Evolutionary conservation across 2,797 vertebrate species (phyloP).

Genomic region (Enteromius mattozi): DNA sequence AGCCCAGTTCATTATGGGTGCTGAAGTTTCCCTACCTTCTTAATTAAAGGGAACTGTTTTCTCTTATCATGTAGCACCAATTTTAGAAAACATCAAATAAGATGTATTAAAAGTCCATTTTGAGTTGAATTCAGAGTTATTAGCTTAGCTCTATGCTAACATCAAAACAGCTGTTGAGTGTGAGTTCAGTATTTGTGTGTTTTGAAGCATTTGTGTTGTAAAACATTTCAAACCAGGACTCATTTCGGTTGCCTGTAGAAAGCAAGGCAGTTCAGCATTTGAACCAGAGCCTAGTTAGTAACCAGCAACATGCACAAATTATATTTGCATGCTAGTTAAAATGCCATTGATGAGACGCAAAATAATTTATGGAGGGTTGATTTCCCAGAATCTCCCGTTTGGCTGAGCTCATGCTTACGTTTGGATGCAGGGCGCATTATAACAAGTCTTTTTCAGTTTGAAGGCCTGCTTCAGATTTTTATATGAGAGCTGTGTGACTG

Average conservation of each 20-base stretch:
- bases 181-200: neutral
- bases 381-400: neutral
- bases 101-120: neutral
- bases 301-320: neutral
- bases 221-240: neutral
- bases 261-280: neutral
- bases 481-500: slow-evolving; percentile 31
- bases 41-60: neutral
- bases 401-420: neutral
- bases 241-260: neutral
- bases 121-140: neutral
- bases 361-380: neutral
- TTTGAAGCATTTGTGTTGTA: neutral
- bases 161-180: neutral
- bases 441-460: neutral
- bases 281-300: neutral
- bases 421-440: neutral
- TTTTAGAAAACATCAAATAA: neutral
- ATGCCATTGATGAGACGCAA: neutral
- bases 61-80: neutral
- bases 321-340: neutral
- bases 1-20: neutral
- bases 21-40: neutral
- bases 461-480: slow-evolving; percentile 12
- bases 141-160: neutral